Percentiles rank a stretch among this genome's conserved stretches.
phyloP scores from a whole-genome alignment of 2,888 invertebrate genomes.

The Tubiluchus corallicola region DNA sequence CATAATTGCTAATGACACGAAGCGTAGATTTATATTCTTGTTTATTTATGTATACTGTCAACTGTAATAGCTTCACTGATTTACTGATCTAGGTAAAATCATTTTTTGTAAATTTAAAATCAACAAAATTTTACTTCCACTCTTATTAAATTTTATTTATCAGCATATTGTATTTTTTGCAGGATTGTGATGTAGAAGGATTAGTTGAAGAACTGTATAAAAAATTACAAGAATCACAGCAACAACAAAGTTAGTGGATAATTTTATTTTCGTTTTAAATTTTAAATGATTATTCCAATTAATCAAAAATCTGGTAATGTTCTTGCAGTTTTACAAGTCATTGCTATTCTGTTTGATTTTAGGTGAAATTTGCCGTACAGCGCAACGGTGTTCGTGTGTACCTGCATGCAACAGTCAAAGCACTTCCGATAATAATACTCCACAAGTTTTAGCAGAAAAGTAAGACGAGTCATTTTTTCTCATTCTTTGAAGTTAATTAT shows the following conservation, averaged over 20 bases:
- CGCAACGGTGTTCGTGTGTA: too few species aligned
- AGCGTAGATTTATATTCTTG: too few species aligned
- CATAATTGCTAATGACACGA: too few species aligned
- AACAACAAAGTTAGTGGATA: slow-evolving; percentile 13
- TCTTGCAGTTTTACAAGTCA: too few species aligned
- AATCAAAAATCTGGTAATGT: too few species aligned
- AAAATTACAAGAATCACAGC: slow-evolving; percentile 50
- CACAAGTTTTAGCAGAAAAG: slow-evolving; percentile 27
- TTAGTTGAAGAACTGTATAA: slow-evolving; percentile 63
- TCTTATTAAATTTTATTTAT: slow-evolving; percentile 6
- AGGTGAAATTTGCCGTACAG: too few species aligned
- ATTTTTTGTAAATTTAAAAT: not conserved
- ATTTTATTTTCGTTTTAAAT: slow-evolving; percentile 7
- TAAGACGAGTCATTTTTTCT: slow-evolving; percentile 15
- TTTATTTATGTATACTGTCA: not conserved
- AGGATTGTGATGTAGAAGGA: slow-evolving; percentile 60
- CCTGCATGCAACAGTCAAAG: too few species aligned
- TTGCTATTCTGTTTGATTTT: too few species aligned
- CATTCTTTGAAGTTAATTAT: slow-evolving; percentile 5
- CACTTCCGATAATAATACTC: too few species aligned
- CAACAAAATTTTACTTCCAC: not conserved
- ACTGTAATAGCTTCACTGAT: not conserved
- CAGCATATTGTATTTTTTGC: slow-evolving; percentile 25
- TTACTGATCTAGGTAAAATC: slow-evolving; percentile 6
- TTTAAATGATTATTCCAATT: slow-evolving; percentile 7